A percentile compares a stretch with the other conserved stretches of the same genome.
These are phyloP conservation scores for Gymnocypris eckloni DNA, from an alignment of 2,797 vertebrate species.

Conservation along the genomic window DNA sequence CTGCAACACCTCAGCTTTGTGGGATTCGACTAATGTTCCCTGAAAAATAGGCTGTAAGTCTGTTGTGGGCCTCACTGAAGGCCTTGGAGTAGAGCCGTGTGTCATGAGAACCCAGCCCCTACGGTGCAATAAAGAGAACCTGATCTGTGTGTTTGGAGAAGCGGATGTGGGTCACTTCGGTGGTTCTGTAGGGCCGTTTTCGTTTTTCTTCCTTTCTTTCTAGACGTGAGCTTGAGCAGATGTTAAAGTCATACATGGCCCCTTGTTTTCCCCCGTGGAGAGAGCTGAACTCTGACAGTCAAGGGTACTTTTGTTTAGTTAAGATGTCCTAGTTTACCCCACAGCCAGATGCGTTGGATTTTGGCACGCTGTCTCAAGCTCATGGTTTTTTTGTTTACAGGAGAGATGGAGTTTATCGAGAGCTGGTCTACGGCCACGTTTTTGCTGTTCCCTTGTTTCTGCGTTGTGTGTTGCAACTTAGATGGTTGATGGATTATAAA, in stretches of 20 bases:
- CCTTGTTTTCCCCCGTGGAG: slow-evolving; percentile 47
- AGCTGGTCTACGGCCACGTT: not conserved
- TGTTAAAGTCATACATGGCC: slow-evolving; percentile 68
- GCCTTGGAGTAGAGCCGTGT: slow-evolving; percentile 68
- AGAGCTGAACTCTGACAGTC: slow-evolving; percentile 55
- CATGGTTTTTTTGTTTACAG: slow-evolving; percentile 39
- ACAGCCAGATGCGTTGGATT: slow-evolving; percentile 54
- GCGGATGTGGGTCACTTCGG: slow-evolving; percentile 68
- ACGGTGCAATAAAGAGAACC: slow-evolving; percentile 66
- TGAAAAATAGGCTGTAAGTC: slow-evolving; percentile 65
- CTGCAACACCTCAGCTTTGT: not conserved
- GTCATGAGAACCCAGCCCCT: slow-evolving; percentile 69
- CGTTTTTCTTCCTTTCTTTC: slow-evolving; percentile 55
- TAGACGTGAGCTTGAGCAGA: slow-evolving; percentile 59
- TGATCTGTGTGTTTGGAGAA: slow-evolving; percentile 71
- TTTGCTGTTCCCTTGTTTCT: slow-evolving; percentile 15
- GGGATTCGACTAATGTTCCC: not conserved
- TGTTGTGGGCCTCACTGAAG: slow-evolving; percentile 62
- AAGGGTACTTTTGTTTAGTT: slow-evolving; percentile 63
- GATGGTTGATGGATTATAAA: slow-evolving; percentile 30
- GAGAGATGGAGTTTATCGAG: not conserved
- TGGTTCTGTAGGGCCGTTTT: slow-evolving; percentile 62
- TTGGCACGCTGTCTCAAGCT: slow-evolving; percentile 45
- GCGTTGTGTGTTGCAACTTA: not conserved
- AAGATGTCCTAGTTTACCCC: slow-evolving; percentile 61